Conservation (phyloP, 2,888 invertebrate genomes). For the Raillietiella orientalis region DNA sequence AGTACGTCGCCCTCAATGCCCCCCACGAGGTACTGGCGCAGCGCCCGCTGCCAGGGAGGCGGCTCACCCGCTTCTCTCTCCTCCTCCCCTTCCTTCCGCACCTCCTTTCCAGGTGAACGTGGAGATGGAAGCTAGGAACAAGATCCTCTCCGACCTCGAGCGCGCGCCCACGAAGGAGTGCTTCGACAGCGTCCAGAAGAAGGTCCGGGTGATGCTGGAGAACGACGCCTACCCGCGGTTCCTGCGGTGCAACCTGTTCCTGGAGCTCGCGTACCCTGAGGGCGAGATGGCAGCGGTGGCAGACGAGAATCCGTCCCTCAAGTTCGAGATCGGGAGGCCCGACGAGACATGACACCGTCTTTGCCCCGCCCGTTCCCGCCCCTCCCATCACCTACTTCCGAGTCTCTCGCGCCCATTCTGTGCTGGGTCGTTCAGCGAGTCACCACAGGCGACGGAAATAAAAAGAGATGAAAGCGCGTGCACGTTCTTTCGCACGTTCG, state of each 20-base stretch:
- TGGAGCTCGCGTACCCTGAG: conserved; percentile 12
- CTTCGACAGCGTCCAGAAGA: conserved; percentile 19
- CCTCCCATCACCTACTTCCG: no score
- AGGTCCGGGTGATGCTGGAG: conserved; percentile 19
- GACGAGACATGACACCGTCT: no score
- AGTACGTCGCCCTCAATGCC: conserved; percentile 18
- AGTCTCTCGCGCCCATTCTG: no score
- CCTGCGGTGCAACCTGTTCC: conserved; percentile 18
- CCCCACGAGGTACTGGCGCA: conserved; percentile 21
- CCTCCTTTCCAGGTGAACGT: conserved; percentile 16
- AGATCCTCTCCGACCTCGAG: conserved; percentile 12
- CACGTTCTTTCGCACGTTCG: no score
- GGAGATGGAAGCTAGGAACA: conserved; percentile 17
- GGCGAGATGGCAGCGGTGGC: no score
- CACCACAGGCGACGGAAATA: no score
- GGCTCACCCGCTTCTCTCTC: neutral
- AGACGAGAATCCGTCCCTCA: no score
- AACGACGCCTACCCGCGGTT: conserved; percentile 20
- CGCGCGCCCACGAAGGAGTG: conserved; percentile 13
- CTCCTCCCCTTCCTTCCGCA: neutral
- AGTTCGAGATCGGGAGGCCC: no score
- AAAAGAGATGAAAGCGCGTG: no score
- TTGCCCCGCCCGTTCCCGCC: no score
- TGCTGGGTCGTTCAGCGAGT: no score
- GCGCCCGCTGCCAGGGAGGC: conserved; percentile 6